Conservation (phyloP, 2,113 vertebrate genomes). For the Gadus chalcogrammus region DNA sequence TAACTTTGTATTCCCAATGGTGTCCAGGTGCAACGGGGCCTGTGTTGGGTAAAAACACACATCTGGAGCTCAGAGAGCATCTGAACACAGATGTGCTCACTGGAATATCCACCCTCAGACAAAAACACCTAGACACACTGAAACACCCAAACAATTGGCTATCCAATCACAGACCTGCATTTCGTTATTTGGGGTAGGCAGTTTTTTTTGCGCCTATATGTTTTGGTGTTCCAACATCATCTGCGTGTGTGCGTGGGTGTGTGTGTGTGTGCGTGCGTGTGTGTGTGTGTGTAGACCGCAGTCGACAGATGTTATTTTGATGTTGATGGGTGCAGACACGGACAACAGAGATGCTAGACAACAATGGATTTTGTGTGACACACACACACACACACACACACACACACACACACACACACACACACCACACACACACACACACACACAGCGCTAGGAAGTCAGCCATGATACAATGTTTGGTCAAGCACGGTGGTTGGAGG, state of each 20-base stretch:
- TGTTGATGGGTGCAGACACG: conserved; percentile 55
- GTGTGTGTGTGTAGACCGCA: too few relatives aligned
- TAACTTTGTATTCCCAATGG: conserved; percentile 15
- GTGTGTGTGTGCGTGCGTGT: conserved; percentile 53
- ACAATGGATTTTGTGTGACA: conserved; percentile 41
- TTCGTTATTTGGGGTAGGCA: conserved; percentile 23
- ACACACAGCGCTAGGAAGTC: conserved; percentile 46
- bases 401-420: conserved; percentile 16
- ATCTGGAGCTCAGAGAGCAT: conserved; percentile 50
- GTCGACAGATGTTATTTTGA: conserved; percentile 79
- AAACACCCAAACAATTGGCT: not conserved
- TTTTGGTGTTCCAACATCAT: conserved; percentile 58
- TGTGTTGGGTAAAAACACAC: conserved; percentile 49
- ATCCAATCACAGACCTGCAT: not conserved
- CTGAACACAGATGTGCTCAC: conserved; percentile 58
- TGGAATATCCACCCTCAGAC: not conserved
- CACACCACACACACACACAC: conserved; percentile 19
- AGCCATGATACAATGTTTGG: conserved; percentile 65
- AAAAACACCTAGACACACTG: conserved; percentile 20
- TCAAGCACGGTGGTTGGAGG: conserved; percentile 59
- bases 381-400: conserved; percentile 9
- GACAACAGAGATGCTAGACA: conserved; percentile 54
- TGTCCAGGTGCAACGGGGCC: conserved; percentile 61
- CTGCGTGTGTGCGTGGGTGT: conserved; percentile 57
- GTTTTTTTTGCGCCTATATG: not conserved